Evolutionary conservation across 1,140 invertebrate genomes (phyloP).

Genomic region (Latrodectus geometricus): DNA sequence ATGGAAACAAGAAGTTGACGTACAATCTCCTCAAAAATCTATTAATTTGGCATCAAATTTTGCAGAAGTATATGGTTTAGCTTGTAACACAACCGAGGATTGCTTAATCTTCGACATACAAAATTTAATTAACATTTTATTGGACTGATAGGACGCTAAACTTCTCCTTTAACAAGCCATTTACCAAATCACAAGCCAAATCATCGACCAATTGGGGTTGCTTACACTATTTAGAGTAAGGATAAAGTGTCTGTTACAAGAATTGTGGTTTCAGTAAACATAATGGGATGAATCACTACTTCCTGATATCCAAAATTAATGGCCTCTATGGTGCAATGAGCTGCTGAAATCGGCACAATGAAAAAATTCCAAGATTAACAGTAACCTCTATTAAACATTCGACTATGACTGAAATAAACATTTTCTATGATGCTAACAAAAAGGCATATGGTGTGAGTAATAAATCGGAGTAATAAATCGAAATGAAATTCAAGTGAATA

Average conservation of each 20-base stretch:
- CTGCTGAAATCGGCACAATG: too few species aligned
- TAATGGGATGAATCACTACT: not conserved
- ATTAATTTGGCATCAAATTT: not conserved
- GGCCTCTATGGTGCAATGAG: too few species aligned
- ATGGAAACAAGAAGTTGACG: not conserved
- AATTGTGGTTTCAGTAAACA: not conserved
- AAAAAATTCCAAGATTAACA: too few species aligned
- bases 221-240: constrained; percentile 10
- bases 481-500: too few species aligned
- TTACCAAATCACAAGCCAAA: not conserved
- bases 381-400: too few species aligned
- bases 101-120: not conserved
- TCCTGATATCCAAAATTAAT: too few species aligned
- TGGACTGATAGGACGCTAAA: not conserved
- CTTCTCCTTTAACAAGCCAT: not conserved
- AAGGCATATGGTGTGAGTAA: too few species aligned
- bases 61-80: not conserved
- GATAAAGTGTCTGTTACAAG: constrained; percentile 5
- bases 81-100: not conserved
- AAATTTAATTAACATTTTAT: not conserved
- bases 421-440: too few species aligned
- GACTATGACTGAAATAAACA: too few species aligned
- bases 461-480: too few species aligned
- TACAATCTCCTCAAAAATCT: not conserved
- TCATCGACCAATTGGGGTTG: not conserved